Evolutionary conservation across 2,113 vertebrate species (phyloP).

Genomic region (Erpornis zantholeuca): DNA sequence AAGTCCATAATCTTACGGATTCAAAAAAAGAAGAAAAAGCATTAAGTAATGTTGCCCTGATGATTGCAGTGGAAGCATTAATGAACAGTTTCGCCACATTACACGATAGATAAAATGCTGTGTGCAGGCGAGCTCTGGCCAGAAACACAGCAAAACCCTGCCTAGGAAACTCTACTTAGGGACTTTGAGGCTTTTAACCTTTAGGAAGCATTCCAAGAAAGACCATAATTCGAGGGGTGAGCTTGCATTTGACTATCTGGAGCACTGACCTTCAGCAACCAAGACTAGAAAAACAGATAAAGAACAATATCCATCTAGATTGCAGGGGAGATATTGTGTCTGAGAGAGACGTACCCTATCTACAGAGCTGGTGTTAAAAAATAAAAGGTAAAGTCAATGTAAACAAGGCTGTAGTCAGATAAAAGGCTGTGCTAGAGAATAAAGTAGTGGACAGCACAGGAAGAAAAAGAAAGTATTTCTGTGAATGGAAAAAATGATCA

Average conservation of each 20-base stretch:
- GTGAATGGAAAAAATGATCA: neutral
- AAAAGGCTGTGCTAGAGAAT: neutral
- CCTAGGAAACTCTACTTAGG: neutral
- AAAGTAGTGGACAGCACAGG: neutral
- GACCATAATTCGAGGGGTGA: neutral
- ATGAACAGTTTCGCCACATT: fast-evolving
- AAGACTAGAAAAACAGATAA: neutral
- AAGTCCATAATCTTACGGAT: neutral
- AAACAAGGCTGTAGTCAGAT: neutral
- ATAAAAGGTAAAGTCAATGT: neutral
- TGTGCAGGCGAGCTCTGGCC: neutral
- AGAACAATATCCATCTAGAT: neutral
- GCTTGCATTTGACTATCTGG: neutral
- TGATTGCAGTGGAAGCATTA: neutral
- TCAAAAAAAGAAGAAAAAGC: neutral
- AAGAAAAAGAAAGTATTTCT: neutral
- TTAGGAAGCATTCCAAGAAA: neutral
- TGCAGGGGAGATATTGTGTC: neutral
- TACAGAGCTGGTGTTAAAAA: neutral
- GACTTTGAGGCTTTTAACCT: neutral
- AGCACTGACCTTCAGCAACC: neutral
- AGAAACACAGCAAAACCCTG: neutral
- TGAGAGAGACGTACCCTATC: neutral
- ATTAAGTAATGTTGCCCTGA: fast-evolving
- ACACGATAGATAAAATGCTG: neutral